Percentiles rank a stretch among this genome's conserved stretches.
Evolutionary conservation across 2,797 vertebrate species (phyloP).

Genomic region (Rhynchotus rufescens): DNA sequence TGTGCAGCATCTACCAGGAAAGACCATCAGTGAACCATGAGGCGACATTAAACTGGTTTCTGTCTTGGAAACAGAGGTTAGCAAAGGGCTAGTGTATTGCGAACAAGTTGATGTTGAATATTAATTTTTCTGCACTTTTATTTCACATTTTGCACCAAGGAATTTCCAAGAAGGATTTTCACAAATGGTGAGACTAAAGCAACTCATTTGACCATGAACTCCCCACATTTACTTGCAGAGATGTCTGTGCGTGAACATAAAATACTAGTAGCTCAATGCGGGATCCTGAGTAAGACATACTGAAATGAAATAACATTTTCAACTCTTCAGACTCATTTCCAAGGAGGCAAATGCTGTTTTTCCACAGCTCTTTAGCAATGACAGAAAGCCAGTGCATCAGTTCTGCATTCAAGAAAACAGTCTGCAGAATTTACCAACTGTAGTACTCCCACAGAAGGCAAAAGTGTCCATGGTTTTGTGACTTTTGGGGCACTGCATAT

Average conservation of each 20-base stretch:
- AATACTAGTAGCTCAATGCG: neutral
- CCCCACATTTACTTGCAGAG: neutral
- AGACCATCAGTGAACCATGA: neutral
- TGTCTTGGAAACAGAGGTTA: neutral
- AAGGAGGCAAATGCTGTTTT: neutral
- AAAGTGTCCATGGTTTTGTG: neutral
- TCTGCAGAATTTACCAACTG: neutral
- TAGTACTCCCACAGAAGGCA: neutral
- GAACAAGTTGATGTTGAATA: neutral
- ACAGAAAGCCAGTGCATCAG: neutral
- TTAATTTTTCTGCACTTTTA: neutral
- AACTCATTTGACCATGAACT: neutral
- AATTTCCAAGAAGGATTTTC: neutral
- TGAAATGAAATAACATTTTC: neutral
- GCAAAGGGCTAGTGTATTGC: neutral
- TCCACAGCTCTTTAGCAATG: neutral
- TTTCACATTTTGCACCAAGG: neutral
- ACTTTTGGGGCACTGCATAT: neutral
- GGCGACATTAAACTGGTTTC: neutral
- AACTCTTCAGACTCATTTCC: neutral
- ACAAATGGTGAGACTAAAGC: rapidly evolving
- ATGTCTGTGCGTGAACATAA: neutral
- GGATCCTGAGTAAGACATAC: neutral
- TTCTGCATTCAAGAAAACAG: neutral
- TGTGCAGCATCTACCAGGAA: neutral